Evolutionary conservation across 2,888 invertebrate species (phyloP), one percentile per base, ranked within the genome.

Genomic region (Harpalus rufipes): DNA sequence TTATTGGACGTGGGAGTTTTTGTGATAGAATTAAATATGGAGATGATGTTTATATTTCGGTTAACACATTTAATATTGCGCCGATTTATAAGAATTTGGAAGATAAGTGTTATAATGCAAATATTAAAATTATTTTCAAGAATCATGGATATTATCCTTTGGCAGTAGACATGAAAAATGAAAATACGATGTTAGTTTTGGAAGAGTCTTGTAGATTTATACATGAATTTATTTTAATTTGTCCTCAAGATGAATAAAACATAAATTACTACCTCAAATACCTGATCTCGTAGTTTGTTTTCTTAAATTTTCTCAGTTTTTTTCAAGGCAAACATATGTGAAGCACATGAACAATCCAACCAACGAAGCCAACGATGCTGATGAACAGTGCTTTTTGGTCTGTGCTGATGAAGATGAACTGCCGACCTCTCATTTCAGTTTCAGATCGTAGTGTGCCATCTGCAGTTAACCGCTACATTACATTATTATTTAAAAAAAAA

Each of bases 21-120:
- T 84, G 32, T 16, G 84, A 84, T 7, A 16, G 84, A 61, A 84
- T 84, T 25, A 84, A 84, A 78, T 84, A 84, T 8, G 78, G 84
- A 25, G 84, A 84, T 56, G 84, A 84, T 56, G 44, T 84, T 7
- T 18, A 65, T 14, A 78, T 84, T 4, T 44, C 78, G 10, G 44
- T 84, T 1, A 84, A 84, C 51, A 84, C 84, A 7, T 84, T 84
- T 58, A 78, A 84, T 78, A 21, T 61, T 41, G 84, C 84, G 16
- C 65, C 84, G n/a, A 56, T 84, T n/a, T 84, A 84, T 18, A 25
- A 7, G 8, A 44, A 25, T n/a, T 16, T n/a, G 7, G 76, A 78
- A 18, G 78, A 84, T 6, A 74, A 72, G 14, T 84, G 14, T 78
- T 84, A 84, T 25, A 51, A 78, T 25, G 84, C 56, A 16, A 84